These are phyloP conservation scores for Psilanteris sp. DNA, from an alignment of 1,140 invertebrate genomes.

Conservation along the genomic window DNA sequence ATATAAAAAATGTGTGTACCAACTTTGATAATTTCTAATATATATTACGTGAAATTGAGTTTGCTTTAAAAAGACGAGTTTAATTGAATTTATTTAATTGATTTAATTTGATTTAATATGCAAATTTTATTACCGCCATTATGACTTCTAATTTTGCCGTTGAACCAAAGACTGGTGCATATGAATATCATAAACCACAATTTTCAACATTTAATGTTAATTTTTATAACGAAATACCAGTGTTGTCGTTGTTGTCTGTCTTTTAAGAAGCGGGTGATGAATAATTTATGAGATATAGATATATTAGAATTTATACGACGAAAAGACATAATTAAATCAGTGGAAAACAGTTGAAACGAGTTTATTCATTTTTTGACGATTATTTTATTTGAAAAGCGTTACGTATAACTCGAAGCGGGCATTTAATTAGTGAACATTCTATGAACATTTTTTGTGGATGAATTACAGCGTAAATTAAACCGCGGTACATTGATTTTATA, in stretches of 20 bases:
- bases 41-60: too few relatives aligned
- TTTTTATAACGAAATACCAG: conserved; percentile 36
- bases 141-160: too few relatives aligned
- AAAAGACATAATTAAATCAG: conserved; percentile 48
- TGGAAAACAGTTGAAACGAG: conserved; percentile 46
- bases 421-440: conserved; percentile 48
- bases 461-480: conserved; percentile 26
- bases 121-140: too few relatives aligned
- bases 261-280: conserved; percentile 18
- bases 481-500: conserved; percentile 26
- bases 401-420: conserved; percentile 32
- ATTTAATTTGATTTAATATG: too few relatives aligned
- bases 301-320: conserved; percentile 37
- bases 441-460: conserved; percentile 20
- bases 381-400: conserved; percentile 30
- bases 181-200: not conserved
- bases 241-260: conserved; percentile 3
- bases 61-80: too few relatives aligned
- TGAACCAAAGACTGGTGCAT: too few relatives aligned
- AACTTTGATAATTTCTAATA: too few relatives aligned
- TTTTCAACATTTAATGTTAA: conserved; percentile 1
- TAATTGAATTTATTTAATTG: too few relatives aligned
- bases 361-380: conserved; percentile 38
- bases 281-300: conserved; percentile 42
- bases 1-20: too few relatives aligned